Conservation (phyloP, 2,888 invertebrate species). For the Drosophila eohydei region DNA sequence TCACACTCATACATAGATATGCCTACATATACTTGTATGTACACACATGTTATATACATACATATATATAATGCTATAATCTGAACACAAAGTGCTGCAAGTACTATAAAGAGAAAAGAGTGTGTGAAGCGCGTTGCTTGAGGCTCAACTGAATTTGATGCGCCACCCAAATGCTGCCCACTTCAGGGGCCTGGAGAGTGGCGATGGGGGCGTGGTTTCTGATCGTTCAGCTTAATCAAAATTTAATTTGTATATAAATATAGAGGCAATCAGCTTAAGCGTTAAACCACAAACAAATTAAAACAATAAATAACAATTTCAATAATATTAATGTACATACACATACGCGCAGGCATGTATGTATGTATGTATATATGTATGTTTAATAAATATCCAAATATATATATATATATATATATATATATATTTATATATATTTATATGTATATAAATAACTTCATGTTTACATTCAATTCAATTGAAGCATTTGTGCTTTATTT, state of each 20-base stretch:
- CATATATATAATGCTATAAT: not conserved
- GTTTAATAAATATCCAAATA: slow-evolving; percentile 5
- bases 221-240: slow-evolving; percentile 47
- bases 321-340: slow-evolving; percentile 12
- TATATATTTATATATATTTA: slow-evolving; percentile 29
- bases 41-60: not conserved
- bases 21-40: slow-evolving; percentile 15
- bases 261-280: slow-evolving; percentile 40
- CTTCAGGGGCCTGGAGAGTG: not conserved
- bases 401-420: slow-evolving; percentile 7
- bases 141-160: slow-evolving; percentile 1
- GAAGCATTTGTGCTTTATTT: slow-evolving; percentile 10
- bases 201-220: slow-evolving; percentile 2
- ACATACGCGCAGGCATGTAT: slow-evolving; percentile 21
- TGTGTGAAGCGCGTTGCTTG: not conserved
- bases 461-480: slow-evolving; percentile 38
- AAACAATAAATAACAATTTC: slow-evolving; percentile 4
- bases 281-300: slow-evolving; percentile 31
- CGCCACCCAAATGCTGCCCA: slow-evolving; percentile 1
- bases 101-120: slow-evolving; percentile 37
- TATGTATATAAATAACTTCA: slow-evolving; percentile 19
- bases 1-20: slow-evolving; percentile 10
- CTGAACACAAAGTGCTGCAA: slow-evolving; percentile 41
- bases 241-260: slow-evolving; percentile 45
- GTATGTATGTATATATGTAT: slow-evolving; percentile 3